Evolutionary conservation across 2,888 invertebrate species (phyloP).

Genomic region (Nephrotoma guestfalica): DNA sequence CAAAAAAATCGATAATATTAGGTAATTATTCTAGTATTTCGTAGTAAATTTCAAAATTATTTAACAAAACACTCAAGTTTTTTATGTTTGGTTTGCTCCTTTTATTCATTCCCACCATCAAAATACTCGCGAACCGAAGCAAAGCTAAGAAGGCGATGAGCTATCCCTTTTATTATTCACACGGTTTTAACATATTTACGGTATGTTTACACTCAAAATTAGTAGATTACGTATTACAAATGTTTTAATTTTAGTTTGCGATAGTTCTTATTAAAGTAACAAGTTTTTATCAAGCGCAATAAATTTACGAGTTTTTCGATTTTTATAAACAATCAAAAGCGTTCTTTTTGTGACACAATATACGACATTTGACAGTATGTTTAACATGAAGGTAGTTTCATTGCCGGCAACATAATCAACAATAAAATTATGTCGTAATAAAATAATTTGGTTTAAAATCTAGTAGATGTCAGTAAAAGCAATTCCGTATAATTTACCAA

Average conservation of each 20-base stretch:
- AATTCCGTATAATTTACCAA: background rate
- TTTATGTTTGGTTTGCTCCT: background rate
- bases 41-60: background rate
- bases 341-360: constrained; percentile 1
- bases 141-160: background rate
- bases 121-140: background rate
- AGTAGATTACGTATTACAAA: background rate
- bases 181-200: background rate
- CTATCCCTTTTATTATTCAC: background rate
- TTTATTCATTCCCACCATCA: background rate
- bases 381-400: background rate
- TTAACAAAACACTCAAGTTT: background rate
- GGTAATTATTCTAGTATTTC: background rate
- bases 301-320: background rate
- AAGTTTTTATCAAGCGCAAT: background rate
- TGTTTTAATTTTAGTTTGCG: background rate
- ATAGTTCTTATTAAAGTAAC: background rate
- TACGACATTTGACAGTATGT: background rate
- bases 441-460: background rate
- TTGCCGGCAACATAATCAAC: background rate
- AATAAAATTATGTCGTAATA: background rate
- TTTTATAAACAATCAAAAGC: constrained; percentile 2
- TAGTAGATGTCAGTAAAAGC: background rate
- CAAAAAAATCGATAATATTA: background rate
- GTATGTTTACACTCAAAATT: background rate